A percentile compares a stretch with the other conserved stretches of the same genome.
Conservation (phyloP, 2,888 invertebrate genomes). For the Koerneria pararmatus region DNA sequence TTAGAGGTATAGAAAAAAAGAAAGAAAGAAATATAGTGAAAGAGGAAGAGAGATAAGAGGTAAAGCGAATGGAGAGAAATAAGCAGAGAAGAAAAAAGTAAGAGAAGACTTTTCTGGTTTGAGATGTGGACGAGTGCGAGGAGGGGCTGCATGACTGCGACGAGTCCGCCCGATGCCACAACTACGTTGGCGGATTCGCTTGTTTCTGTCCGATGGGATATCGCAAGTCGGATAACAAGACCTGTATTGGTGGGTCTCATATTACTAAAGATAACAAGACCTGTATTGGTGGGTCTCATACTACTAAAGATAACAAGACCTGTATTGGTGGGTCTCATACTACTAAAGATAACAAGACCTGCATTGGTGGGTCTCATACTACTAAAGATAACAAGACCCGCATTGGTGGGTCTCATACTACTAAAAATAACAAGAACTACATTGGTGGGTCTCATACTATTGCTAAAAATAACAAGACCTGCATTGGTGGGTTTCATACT, state of each 20-base stretch:
- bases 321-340: not conserved
- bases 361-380: too few relatives aligned
- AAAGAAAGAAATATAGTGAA: not conserved
- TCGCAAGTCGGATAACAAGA: slow-evolving; percentile 44
- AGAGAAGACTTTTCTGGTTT: too few relatives aligned
- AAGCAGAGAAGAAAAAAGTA: not conserved
- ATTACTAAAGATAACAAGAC: not conserved
- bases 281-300: not conserved
- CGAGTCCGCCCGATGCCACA: slow-evolving; percentile 44
- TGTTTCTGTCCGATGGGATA: slow-evolving; percentile 54
- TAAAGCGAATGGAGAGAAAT: not conserved
- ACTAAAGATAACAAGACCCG: too few relatives aligned
- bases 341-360: slow-evolving; percentile 6
- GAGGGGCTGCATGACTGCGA: slow-evolving; percentile 63
- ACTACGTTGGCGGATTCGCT: slow-evolving; percentile 50
- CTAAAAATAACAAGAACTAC: too few relatives aligned
- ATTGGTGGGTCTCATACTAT: too few relatives aligned
- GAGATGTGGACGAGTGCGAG: slow-evolving; percentile 71
- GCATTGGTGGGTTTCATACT: too few relatives aligned
- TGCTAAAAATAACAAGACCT: too few relatives aligned
- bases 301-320: not conserved
- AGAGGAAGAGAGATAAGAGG: not conserved
- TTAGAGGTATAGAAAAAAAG: not conserved
- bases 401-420: too few relatives aligned
- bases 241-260: slow-evolving; percentile 31